These are phyloP conservation scores for Trachops cirrhosus DNA, from an alignment of 2,797 vertebrate genomes.

Conservation along the genomic window DNA sequence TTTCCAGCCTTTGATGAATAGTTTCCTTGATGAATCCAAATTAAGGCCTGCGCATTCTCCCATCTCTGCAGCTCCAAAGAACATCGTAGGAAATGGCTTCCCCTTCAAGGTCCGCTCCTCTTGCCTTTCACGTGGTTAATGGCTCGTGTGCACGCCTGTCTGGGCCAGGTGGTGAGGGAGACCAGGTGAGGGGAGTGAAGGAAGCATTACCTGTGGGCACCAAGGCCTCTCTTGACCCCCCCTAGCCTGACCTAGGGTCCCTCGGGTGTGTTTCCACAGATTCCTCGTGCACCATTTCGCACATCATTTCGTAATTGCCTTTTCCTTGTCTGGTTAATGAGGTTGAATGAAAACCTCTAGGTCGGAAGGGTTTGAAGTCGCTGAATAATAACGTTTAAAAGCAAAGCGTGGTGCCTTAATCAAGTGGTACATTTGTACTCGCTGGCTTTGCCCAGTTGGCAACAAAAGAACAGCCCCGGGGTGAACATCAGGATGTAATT, in stretches of 20 bases:
- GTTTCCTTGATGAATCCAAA: slow-evolving; percentile 81
- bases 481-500: slow-evolving; percentile 22
- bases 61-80: not conserved
- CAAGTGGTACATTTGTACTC: not conserved
- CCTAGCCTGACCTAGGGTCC: not conserved
- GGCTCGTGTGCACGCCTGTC: not conserved
- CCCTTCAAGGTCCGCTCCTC: not conserved
- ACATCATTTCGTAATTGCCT: not conserved
- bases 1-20: slow-evolving; percentile 80
- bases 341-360: not conserved
- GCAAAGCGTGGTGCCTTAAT: not conserved
- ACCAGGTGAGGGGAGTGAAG: not conserved
- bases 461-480: not conserved
- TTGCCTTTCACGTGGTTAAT: not conserved
- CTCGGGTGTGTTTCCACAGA: not conserved
- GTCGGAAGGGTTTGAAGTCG: not conserved
- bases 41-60: slow-evolving; percentile 62
- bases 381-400: not conserved
- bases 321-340: not conserved
- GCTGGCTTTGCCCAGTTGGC: not conserved
- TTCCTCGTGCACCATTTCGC: not conserved
- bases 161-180: not conserved
- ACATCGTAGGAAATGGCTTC: not conserved
- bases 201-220: not conserved
- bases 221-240: not conserved